Conservation (phyloP, 2,113 vertebrate genomes). For the Centropristis striata region DNA sequence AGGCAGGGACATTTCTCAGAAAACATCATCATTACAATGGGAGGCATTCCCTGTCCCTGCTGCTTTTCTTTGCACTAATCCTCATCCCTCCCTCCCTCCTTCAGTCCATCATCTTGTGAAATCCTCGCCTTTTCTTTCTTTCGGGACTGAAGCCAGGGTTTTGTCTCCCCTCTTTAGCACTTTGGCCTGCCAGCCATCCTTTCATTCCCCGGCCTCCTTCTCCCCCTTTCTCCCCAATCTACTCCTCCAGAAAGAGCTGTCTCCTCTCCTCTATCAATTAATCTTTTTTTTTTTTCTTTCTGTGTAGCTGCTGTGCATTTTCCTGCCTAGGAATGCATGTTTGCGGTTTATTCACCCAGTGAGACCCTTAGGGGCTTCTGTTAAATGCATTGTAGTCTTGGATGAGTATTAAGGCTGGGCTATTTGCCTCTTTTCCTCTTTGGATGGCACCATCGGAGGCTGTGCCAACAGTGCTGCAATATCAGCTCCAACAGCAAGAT, state of each 20-base stretch:
- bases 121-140: conserved; percentile 77
- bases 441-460: conserved; percentile 54
- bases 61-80: conserved; percentile 77
- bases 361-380: conserved; percentile 67
- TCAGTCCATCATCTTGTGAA: conserved; percentile 79
- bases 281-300: conserved; percentile 54
- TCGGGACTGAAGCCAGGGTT: conserved; percentile 72
- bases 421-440: conserved; percentile 40
- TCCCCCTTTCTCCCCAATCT: conserved; percentile 3
- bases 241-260: conserved; percentile 63
- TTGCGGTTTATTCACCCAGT: conserved; percentile 71
- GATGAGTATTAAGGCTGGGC: conserved; percentile 42
- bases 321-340: conserved; percentile 65
- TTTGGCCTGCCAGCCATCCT: conserved; percentile 71
- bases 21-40: conserved; percentile 79
- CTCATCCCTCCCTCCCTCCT: conserved; percentile 68
- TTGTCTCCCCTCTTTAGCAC: conserved; percentile 77
- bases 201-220: conserved; percentile 65
- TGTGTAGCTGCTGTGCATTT: conserved; percentile 58
- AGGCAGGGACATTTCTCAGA: conserved; percentile 49
- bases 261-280: conserved; percentile 72
- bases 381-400: conserved; percentile 65
- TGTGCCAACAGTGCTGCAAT: conserved; percentile 30
- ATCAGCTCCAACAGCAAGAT: background rate
- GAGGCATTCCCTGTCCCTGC: conserved; percentile 68